Percentiles rank a stretch among this genome's conserved stretches.
phyloP scores from a whole-genome alignment of 2,888 invertebrate genomes.

The Diarsia brunnea region DNA sequence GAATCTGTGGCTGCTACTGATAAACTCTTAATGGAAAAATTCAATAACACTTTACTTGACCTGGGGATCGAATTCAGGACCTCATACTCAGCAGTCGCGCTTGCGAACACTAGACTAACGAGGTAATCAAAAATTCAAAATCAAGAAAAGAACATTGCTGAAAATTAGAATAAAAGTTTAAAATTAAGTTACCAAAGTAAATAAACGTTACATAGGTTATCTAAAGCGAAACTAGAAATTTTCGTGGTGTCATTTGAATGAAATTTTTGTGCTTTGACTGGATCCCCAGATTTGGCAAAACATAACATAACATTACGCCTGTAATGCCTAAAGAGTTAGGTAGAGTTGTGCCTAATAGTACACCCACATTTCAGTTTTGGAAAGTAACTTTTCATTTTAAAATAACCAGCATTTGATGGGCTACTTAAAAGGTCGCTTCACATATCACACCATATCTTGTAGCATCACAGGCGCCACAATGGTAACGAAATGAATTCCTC shows the following conservation, averaged over 20 bases:
- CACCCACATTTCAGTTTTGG: too few species aligned
- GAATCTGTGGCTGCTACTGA: too few species aligned
- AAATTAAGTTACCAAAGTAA: neutral
- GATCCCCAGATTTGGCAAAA: neutral
- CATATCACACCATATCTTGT: neutral
- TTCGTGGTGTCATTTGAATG: too few species aligned
- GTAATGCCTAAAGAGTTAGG: too few species aligned
- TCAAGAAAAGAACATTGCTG: neutral
- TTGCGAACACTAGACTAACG: neutral
- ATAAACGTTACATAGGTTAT: neutral
- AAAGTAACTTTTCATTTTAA: neutral
- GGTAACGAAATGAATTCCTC: conserved; percentile 6
- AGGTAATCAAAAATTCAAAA: too few species aligned
- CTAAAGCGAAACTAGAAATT: neutral
- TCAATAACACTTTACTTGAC: too few species aligned
- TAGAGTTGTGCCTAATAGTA: too few species aligned
- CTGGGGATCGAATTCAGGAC: too few species aligned
- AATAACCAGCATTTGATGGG: neutral
- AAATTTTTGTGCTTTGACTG: too few species aligned
- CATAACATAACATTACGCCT: too few species aligned
- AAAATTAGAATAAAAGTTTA: neutral
- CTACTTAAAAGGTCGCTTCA: neutral
- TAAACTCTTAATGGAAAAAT: too few species aligned
- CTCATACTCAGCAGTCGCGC: neutral
- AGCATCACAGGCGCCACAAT: neutral